These are phyloP conservation scores for Saccostrea cuccullata DNA, from an alignment of 1,140 invertebrate species.

Conservation along the genomic window DNA sequence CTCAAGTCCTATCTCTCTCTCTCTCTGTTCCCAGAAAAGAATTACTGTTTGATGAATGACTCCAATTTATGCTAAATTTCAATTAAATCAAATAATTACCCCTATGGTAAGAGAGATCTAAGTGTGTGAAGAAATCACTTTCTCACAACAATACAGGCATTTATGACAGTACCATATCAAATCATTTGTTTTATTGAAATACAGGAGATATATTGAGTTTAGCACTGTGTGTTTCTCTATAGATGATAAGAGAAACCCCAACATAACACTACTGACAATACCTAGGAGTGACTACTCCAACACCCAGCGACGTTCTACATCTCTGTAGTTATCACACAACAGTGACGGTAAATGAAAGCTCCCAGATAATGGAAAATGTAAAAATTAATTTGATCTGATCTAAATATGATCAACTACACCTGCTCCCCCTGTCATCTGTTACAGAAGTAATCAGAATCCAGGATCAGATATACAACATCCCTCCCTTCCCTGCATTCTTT, in stretches of 20 bases:
- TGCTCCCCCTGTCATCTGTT: not conserved
- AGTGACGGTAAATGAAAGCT: slow-evolving; percentile 4
- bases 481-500: not conserved
- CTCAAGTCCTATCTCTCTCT: slow-evolving; percentile 12
- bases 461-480: not conserved
- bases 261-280: not conserved
- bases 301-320: not conserved
- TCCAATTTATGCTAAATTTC: slow-evolving; percentile 23
- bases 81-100: slow-evolving; percentile 32
- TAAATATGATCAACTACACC: slow-evolving; percentile 22
- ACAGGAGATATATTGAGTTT: not conserved
- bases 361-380: slow-evolving; percentile 26
- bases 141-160: not conserved
- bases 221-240: not conserved
- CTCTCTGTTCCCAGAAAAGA: slow-evolving; percentile 12
- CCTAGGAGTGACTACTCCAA: not conserved
- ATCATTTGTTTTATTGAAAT: slow-evolving; percentile 15
- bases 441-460: not conserved
- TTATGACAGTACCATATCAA: not conserved
- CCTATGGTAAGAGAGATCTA: not conserved
- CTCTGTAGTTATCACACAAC: slow-evolving; percentile 5
- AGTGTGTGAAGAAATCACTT: not conserved
- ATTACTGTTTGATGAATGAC: not conserved
- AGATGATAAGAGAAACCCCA: not conserved
- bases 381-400: slow-evolving; percentile 24